Base-by-base conservation (phyloP, 2,113 vertebrate species). In the Callopanchax toddi region DNA sequence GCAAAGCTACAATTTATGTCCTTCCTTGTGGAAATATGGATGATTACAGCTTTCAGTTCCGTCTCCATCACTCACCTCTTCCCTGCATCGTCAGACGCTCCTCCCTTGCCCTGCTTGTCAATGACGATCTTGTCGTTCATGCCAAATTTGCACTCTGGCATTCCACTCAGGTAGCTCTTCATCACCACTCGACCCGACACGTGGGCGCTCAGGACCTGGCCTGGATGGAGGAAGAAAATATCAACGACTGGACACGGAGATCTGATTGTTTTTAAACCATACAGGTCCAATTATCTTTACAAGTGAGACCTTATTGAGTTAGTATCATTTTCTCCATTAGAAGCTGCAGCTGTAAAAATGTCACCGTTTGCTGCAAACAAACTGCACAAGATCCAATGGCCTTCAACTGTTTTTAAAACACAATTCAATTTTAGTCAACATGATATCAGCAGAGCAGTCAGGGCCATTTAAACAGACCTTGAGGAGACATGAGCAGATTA, bases 71-170 rank as follows among this genome's bases (percentile, higher is more conserved):
- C 93, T 93, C 86, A 97, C 96, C 95, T 97, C 87, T 99, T 99
- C 81, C 93, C 95, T 4, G 96, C 95, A 72, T 99, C 97, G 49
- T 99, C 97, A 0, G 96, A 93, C 5, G 94, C 94, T 90, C 94
- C 95, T 76, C 97, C 97, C 91, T 99, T 99, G 87, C 97, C 96
- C 86, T 98, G 97, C 84, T 99, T 99, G 89, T 99, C 97, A 64
- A 99, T 99, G 17, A 99, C 96, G 26, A 99, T 99, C 92, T 99
- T 99, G 93, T 99, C 97, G 45, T 99, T 99, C 97, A 99, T 99
- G 76, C 97, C 97, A 61, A 99, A 99, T 84, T 99, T 99, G 92
- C 97, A 99, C 83, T 99, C 97, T 0, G 97, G 97, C 97, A 99
- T 99, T 50, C 97, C 97, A 18, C 97, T 99, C 82, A 99, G 92